Conservation (phyloP, 2,113 vertebrate species). For the Oreochromis aureus region DNA sequence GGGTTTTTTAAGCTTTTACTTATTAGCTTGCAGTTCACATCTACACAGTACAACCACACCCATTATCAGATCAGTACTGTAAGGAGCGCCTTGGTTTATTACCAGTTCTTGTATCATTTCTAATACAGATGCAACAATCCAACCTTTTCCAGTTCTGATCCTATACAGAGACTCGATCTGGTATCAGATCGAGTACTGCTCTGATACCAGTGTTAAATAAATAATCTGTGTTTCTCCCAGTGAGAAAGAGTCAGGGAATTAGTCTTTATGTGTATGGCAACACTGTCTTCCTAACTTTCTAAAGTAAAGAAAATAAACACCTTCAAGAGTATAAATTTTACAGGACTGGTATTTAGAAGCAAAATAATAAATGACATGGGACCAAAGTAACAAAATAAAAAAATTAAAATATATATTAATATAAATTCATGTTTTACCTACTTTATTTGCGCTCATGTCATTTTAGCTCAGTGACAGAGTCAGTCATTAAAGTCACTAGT, state of each 20-base stretch:
- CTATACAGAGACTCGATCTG: background rate
- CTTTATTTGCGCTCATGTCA: background rate
- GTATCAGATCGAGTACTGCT: background rate
- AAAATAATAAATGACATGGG: background rate
- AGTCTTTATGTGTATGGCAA: background rate
- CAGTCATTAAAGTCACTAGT: background rate
- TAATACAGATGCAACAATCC: background rate
- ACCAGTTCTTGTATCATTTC: background rate
- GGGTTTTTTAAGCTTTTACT: accelerated
- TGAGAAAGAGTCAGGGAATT: background rate
- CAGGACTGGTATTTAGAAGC: background rate
- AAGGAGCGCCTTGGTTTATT: background rate
- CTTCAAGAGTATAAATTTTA: background rate
- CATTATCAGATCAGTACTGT: background rate
- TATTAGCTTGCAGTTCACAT: background rate
- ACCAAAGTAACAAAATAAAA: background rate
- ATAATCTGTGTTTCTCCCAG: background rate
- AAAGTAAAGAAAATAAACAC: background rate
- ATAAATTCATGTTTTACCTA: background rate
- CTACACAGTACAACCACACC: background rate
- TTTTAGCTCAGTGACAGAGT: background rate
- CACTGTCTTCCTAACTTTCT: background rate
- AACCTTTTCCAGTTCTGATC: background rate
- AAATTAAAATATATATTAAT: background rate
- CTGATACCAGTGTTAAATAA: background rate